Evolutionary conservation across 2,888 invertebrate species (phyloP), one percentile per base, ranked within the genome.

Genomic region (Corythucha ciliata): DNA sequence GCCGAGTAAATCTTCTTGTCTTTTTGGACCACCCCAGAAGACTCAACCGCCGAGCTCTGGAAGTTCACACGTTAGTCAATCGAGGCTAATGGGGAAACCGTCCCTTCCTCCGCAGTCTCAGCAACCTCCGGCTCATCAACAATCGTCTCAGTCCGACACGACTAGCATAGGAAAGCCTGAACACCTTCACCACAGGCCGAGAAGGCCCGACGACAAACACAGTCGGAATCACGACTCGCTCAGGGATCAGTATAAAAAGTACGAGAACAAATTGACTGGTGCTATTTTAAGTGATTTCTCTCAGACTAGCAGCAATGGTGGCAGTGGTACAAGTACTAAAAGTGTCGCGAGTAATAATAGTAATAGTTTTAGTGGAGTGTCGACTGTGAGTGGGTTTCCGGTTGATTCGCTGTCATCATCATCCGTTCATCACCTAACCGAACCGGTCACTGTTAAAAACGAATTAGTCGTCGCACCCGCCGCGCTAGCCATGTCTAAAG

Each of bases 1-100:
- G 25, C 10, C 48, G 7, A 24, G 39, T 4, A 56, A 56, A 44
- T 56, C 56, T 12, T 56, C 56, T 7, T 56, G 56, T 44, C 51
- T 56, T 53, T 56, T 56, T 29, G 56, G 56, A n/a, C 56, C 54
- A 33, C 56, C 56, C 36, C 53, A 53, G 45, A 40, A 54, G 39
- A 53, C 56, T 24, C 51, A 51, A 37, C 51, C 51, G n/a, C 47
- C 50, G 16, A 46, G 46, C 37, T 46, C 50, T 20, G 33, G 49
- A 21, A 41, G 14, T 18, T 42, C 40, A 27, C 37, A 34, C 33
- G 29, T 37, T 48, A 49, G 49, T 41, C 49, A 49, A 22, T 29
- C 67, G 56, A 66, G 66, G 52, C 61, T 65, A 24, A 64, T 66
- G 22, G 64, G 63, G 44, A 67, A 68, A 60, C 70, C 69, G 52